These are phyloP conservation scores for Lepus townsendii DNA, from an alignment of 2,797 vertebrate species.

Conservation along the genomic window DNA sequence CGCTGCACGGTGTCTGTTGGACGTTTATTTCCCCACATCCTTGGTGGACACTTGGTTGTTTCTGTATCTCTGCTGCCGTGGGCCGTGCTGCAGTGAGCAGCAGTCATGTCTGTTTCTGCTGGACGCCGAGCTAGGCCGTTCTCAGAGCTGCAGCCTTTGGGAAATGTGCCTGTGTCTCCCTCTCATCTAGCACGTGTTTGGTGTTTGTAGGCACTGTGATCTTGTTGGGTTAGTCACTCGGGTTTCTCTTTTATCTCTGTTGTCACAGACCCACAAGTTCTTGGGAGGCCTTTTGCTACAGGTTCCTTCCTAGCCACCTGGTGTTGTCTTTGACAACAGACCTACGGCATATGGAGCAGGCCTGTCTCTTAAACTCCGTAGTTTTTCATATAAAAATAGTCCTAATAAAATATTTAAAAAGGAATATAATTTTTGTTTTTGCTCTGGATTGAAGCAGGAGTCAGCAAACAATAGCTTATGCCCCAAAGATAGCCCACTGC, in stretches of 20 bases:
- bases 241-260: not conserved
- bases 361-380: not conserved
- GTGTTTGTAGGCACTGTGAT: not conserved
- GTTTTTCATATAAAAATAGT: not conserved
- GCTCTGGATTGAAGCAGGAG: not conserved
- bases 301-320: not conserved
- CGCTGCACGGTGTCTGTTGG: no score
- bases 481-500: not conserved
- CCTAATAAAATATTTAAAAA: not conserved
- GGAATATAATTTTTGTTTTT: not conserved
- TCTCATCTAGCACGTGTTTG: not conserved
- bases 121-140: not conserved
- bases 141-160: not conserved
- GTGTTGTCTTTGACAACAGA: not conserved
- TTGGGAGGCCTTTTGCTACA: not conserved
- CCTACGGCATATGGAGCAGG: accelerated
- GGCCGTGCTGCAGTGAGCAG: not conserved
- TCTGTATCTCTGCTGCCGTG: not conserved
- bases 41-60: not conserved
- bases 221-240: not conserved
- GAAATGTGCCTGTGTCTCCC: not conserved
- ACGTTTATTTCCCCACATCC: not conserved
- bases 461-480: not conserved
- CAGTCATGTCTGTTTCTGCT: not conserved
- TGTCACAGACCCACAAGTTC: not conserved